Base-by-base conservation (phyloP, 1,140 invertebrate genomes). In the Pseudomyrmex cubaensis region DNA sequence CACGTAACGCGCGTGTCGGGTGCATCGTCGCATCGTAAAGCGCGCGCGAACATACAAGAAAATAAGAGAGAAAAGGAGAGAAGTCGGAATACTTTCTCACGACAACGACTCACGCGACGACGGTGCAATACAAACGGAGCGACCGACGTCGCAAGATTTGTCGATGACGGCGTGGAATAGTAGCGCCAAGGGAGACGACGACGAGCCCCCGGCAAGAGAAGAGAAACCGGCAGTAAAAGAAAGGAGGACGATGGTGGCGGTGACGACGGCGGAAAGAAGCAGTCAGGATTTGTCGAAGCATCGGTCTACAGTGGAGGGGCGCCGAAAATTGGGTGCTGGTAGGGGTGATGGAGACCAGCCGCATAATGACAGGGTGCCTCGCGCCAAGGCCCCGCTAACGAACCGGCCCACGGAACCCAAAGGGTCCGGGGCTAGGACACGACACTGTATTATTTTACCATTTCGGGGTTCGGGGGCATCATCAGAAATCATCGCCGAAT, bases 311-410 rank as follows among this genome's bases (percentile, higher is more conserved):
- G 87, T 74, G 70, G 83, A 62, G 84, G 80, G 74, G 85, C 76
- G 80, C 88, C 87, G 90, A 91, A 91, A 90, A 91, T 91, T 90
- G 88, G 83, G 61, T 78, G 85, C 75, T 86, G 90, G 90, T 89
- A 87, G 89, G 90, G 89, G 83, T 90, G 89, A 92, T 91, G 90
- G 88, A 87, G 90, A 90, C 89, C 89, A 93, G 91, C 92, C 91
- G 89, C 90, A 92, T 93, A 93, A 93, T 93, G 91, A 93, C 92
- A 93, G 92, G 92, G 92, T 93, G 92, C 88, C 82, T 89, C 89
- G 88, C 92, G 91, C 92, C 91, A 93, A 90, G 90, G 91, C 89
- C 85, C 88, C 90, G 89, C 92, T 93, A 93, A 93, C 92, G 92
- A 93, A 93, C 92, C 91, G 86, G 90, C 91, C 91, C 89, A 86